Evolutionary conservation across 2,888 invertebrate genomes (phyloP).

Genomic region (Idaea dimidiata): DNA sequence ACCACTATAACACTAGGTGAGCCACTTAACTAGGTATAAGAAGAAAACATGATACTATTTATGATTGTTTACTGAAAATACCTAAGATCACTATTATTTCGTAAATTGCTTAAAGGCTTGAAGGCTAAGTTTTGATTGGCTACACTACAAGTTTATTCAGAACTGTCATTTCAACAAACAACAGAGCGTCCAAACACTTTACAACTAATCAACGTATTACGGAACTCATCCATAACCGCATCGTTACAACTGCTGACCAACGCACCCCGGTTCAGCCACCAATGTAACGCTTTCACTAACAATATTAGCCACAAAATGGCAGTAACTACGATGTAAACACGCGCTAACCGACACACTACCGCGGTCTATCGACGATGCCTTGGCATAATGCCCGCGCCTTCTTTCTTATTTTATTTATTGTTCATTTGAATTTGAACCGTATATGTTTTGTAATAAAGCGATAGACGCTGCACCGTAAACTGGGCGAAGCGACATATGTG

Average conservation of each 20-base stretch:
- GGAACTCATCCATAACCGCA: not conserved
- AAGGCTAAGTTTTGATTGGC: not conserved
- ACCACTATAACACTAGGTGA: no score
- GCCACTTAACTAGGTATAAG: no score
- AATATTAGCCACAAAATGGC: slow-evolving; percentile 35
- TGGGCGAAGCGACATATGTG: slow-evolving; percentile 12
- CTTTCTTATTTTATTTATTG: slow-evolving; percentile 5
- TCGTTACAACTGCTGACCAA: slow-evolving; percentile 2
- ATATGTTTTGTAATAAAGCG: slow-evolving; percentile 9
- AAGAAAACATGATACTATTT: no score
- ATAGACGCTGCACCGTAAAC: slow-evolving; percentile 7
- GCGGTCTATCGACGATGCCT: slow-evolving; percentile 43
- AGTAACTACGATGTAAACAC: slow-evolving; percentile 43
- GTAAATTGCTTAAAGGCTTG: not conserved
- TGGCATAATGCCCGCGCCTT: slow-evolving; percentile 38
- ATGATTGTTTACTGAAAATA: not conserved
- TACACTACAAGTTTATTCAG: not conserved
- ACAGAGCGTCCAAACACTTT: not conserved
- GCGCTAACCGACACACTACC: slow-evolving; percentile 33
- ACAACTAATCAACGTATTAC: not conserved
- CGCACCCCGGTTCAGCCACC: slow-evolving; percentile 15
- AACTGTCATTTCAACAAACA: not conserved
- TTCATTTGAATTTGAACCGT: slow-evolving; percentile 11
- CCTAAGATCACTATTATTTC: not conserved
- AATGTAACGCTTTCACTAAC: slow-evolving; percentile 25